Base-by-base conservation (phyloP, 2,797 vertebrate species). In the Manis javanica region DNA sequence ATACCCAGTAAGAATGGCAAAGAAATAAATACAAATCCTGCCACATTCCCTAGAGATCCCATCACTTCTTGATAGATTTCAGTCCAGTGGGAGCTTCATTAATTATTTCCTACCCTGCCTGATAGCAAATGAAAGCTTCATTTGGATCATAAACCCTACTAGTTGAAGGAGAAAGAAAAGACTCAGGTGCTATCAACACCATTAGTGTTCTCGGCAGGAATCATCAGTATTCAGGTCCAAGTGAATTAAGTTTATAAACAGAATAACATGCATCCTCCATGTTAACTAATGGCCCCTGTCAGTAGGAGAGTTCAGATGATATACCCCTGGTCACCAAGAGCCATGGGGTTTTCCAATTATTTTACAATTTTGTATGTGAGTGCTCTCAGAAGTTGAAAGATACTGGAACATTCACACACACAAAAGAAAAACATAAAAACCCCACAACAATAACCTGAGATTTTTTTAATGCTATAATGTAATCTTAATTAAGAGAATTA, bases 91-190 rank as follows among this genome's bases (percentile, higher is more conserved):
- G 72, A 97, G 69, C 39, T 78, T 78, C 77, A 91, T 97, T 97
- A 95, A 97, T 96, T 97, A 95, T 95, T 97, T 97, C 81, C 94
- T 77, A 96, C 69, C 29, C 89, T 96, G 90, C 49, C 92, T 72
- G 49, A 64, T 49, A 96, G 96, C 88, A 97, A 97, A 95, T 61
- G 42, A 94, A 66, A 98, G 72, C 81, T 78, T 95, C 95, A 84
- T 74, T 95, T 77, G 75, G 95, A 96, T 78, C 63, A 86, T 75
- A 94, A 97, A 91, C 83, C 37, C 71, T 82, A 75, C 57, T 68
- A 97, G 64, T 46, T 93, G 93, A 96, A 97, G 87, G 24, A 88
- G 53, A 95, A 95, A 95, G 95, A 96, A 26, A 9, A 95, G 90
- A 61, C 82, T 96, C 91, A 96, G 83, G 87, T 90, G 72, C 85